Evolutionary conservation across 2,797 vertebrate genomes (phyloP), one percentile per base, ranked within the genome.

Genomic region (Megalops cyprinoides): DNA sequence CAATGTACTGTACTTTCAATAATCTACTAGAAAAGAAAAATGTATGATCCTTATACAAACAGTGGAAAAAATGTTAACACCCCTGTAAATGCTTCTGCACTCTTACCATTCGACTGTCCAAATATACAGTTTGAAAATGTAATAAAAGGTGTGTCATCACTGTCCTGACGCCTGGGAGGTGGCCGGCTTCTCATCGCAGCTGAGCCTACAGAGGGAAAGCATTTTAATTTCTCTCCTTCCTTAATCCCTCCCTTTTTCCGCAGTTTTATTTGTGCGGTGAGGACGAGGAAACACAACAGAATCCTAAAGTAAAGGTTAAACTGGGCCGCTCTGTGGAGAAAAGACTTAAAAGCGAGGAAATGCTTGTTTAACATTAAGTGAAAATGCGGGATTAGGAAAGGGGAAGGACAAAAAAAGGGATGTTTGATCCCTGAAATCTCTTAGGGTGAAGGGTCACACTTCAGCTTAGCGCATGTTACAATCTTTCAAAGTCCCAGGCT

Each of bases 381-480:
- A 96, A 95, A 96, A 95, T 94, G 94, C 91, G 94, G 96, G 95
- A 96, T 97, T 95, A 96, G 86, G 83, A 88, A 90, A 92, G 92
- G 92, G 92, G 89, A 86, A 86, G 87, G 93, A 95, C 92, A 96
- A 94, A 94, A 96, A 96, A 95, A 95, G 93, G 20, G 20, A 8
- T 82, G 87, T 91, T 95, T 98, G 96, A 97, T 97, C 96, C 94
- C 92, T 95, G 90, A 95, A 96, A 97, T 96, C 95, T 97, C 92
- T 91, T 91, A 92, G 87, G 96, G 91, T 96, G 94, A 97, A 94
- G 95, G 97, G 96, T 97, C 95, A 95, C 84, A 87, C 93, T 95
- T 93, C 95, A 94, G n/a, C n/a, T n/a, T n/a, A n/a, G n/a, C n/a
- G n/a, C n/a, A n/a, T n/a, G n/a, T n/a, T n/a, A n/a, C n/a, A n/a